phyloP scores from a whole-genome alignment of 2,113 vertebrate genomes.

The Paralichthys olivaceus region DNA sequence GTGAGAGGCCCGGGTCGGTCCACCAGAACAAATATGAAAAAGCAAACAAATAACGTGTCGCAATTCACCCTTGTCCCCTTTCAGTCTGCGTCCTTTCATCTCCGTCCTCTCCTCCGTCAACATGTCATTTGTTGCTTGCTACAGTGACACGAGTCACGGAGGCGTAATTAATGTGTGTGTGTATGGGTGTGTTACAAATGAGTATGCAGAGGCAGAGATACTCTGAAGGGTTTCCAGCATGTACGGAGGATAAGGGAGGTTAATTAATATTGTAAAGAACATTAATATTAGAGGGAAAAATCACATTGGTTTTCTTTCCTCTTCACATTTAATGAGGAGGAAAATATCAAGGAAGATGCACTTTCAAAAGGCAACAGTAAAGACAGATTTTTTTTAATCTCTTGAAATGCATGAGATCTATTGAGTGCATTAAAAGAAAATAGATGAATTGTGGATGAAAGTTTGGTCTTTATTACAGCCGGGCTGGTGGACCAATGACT shows the following conservation, averaged over 20 bases:
- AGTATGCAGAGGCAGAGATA: constrained; percentile 14
- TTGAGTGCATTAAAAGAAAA: constrained; percentile 50
- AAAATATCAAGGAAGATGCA: constrained; percentile 33
- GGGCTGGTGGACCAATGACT: constrained; percentile 68
- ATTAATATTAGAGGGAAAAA: constrained; percentile 18
- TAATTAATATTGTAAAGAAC: constrained; percentile 49
- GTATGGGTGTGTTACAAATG: constrained; percentile 5
- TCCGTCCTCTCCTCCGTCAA: constrained; percentile 8
- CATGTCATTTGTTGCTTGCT: constrained; percentile 33
- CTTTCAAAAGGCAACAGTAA: constrained; percentile 50
- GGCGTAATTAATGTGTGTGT: constrained; percentile 2
- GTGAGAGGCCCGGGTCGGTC: constrained; percentile 33
- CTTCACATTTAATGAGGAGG: constrained; percentile 15
- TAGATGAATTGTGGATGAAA: constrained; percentile 56
- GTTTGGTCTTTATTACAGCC: constrained; percentile 70
- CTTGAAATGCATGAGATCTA: constrained; percentile 33
- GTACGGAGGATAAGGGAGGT: constrained; percentile 17
- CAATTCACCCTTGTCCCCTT: constrained; percentile 6
- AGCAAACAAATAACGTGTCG: constrained; percentile 7
- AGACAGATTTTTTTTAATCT: constrained; percentile 38
- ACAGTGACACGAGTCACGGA: constrained; percentile 2
- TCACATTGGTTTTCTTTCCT: constrained; percentile 9
- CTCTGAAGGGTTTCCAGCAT: constrained; percentile 23
- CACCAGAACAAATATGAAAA: constrained; percentile 37
- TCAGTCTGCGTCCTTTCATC: constrained; percentile 20